Evolutionary conservation across 2,888 invertebrate species (phyloP).

Genomic region (Cynaeus angustus): DNA sequence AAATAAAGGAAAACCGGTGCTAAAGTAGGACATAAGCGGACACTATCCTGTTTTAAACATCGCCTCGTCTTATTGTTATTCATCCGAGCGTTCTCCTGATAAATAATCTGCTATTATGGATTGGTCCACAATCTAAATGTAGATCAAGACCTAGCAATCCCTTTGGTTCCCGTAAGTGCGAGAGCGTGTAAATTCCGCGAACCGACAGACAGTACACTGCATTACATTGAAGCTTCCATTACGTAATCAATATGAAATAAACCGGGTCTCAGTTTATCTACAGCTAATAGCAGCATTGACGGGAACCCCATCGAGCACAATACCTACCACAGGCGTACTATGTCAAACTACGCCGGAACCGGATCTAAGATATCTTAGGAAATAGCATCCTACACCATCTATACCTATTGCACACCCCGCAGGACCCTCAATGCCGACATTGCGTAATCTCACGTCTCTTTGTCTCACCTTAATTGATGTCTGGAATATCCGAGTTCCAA

Average conservation of each 20-base stretch:
- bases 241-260: conserved; percentile 50
- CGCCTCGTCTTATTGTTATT: conserved; percentile 33
- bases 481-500: conserved; percentile 46
- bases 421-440: conserved; percentile 29
- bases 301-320: conserved; percentile 45
- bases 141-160: conserved; percentile 35
- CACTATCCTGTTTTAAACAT: conserved; percentile 6
- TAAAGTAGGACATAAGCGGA: not conserved
- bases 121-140: conserved; percentile 44
- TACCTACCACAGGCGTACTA: conserved; percentile 45
- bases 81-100: conserved; percentile 31
- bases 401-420: not conserved
- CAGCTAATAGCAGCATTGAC: conserved; percentile 50
- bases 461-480: conserved; percentile 52
- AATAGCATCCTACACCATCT: conserved; percentile 40
- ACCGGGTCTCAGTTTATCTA: conserved; percentile 48
- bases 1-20: conserved; percentile 12
- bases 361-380: conserved; percentile 51
- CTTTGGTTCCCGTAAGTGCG: conserved; percentile 38
- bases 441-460: conserved; percentile 49
- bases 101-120: conserved; percentile 42
- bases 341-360: conserved; percentile 50
- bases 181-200: conserved; percentile 43
- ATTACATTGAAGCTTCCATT: conserved; percentile 48
- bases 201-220: conserved; percentile 32